These are phyloP conservation scores for Tangachromis dhanisi DNA, from an alignment of 2,113 vertebrate species.

Conservation along the genomic window DNA sequence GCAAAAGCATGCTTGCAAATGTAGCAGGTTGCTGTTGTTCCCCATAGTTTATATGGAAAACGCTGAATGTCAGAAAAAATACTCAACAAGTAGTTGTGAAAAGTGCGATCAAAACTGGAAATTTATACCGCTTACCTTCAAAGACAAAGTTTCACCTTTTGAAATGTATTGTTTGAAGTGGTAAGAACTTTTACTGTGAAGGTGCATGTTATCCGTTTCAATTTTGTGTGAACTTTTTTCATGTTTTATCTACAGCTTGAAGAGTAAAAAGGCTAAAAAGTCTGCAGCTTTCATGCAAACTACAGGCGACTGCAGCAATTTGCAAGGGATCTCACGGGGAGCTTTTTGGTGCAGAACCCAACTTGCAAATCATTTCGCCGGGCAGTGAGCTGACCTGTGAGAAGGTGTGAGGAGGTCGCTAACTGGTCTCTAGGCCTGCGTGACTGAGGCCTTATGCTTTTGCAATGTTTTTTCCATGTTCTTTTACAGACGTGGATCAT, in stretches of 20 bases:
- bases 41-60: neutral
- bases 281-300: neutral
- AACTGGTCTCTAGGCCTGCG: neutral
- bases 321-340: neutral
- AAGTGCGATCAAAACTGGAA: neutral
- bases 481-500: neutral
- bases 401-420: neutral
- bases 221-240: neutral
- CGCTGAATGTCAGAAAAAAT: rapidly evolving
- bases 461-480: neutral
- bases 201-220: rapidly evolving
- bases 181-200: neutral
- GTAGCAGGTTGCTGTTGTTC: neutral
- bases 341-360: neutral
- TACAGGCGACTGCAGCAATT: neutral
- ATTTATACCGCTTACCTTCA: neutral
- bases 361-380: neutral
- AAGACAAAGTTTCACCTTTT: neutral
- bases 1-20: neutral
- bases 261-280: neutral
- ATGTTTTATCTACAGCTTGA: neutral
- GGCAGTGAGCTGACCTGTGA: neutral
- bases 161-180: neutral
- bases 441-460: neutral
- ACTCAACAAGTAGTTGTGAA: neutral